phyloP scores from a whole-genome alignment of 2,113 vertebrate species.

The Cariama cristata region DNA sequence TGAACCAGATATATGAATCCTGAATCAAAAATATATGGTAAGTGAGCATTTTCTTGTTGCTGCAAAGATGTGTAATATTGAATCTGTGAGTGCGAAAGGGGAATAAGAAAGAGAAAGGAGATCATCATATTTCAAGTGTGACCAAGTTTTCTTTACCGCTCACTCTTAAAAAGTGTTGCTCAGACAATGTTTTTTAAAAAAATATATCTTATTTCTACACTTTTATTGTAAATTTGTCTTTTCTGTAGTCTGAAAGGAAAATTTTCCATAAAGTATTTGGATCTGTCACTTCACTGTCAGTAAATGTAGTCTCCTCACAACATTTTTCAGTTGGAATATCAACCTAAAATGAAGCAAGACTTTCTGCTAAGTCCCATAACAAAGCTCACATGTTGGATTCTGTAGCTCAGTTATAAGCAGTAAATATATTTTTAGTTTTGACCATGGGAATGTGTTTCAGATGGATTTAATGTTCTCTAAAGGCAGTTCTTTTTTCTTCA shows the following conservation, averaged over 20 bases:
- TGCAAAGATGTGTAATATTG: neutral
- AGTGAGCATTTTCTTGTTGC: neutral
- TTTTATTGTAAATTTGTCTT: neutral
- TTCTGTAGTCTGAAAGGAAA: neutral
- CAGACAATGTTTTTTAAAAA: neutral
- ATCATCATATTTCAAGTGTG: neutral
- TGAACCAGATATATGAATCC: neutral
- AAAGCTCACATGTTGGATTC: neutral
- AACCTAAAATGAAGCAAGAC: neutral
- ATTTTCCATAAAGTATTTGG: neutral
- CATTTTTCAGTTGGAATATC: neutral
- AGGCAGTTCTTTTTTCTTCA: neutral
- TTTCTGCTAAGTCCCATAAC: neutral
- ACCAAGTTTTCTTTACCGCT: neutral
- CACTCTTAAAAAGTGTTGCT: neutral
- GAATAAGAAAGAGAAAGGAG: neutral
- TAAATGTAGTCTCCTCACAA: neutral
- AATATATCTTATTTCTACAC: neutral
- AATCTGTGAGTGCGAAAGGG: neutral
- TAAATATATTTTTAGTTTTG: neutral
- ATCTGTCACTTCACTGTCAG: neutral
- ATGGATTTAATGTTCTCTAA: neutral
- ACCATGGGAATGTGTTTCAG: neutral
- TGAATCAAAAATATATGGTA: neutral
- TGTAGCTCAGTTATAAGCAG: neutral